phyloP scores from a whole-genome alignment of 2,797 vertebrate genomes.

The Peromyscus eremicus region DNA sequence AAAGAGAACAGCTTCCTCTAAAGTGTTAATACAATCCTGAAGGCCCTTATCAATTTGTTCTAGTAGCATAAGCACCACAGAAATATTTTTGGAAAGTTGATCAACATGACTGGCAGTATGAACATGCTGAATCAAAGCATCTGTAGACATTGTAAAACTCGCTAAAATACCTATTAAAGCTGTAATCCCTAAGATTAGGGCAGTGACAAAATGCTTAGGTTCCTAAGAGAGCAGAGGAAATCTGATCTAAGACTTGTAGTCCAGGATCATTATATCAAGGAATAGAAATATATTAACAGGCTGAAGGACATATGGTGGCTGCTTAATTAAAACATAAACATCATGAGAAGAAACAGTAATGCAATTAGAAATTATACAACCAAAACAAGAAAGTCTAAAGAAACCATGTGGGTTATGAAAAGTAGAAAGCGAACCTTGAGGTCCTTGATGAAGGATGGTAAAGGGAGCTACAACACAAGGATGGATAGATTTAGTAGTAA shows the following conservation, averaged over 20 bases:
- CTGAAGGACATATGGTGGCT: background rate
- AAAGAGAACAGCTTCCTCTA: too few relatives aligned
- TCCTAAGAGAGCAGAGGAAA: background rate
- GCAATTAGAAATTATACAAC: background rate
- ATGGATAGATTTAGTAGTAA: too few relatives aligned
- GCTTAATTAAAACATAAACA: background rate
- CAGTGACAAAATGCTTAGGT: background rate
- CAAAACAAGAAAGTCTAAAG: background rate
- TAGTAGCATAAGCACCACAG: too few relatives aligned
- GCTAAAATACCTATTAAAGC: background rate
- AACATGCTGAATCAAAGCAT: background rate
- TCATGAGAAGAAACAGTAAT: background rate
- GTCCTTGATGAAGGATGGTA: background rate
- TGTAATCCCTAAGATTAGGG: background rate
- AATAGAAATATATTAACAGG: background rate
- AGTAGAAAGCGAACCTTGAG: background rate
- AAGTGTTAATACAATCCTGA: too few relatives aligned
- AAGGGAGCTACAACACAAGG: background rate
- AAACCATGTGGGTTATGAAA: background rate
- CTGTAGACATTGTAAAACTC: background rate
- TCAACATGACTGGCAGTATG: background rate
- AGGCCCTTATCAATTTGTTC: too few relatives aligned
- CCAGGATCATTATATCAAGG: background rate
- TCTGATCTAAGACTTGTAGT: background rate
- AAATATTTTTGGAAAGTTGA: background rate